Evolutionary conservation across 2,797 vertebrate genomes (phyloP), one percentile per base, ranked within the genome.

Genomic region (Neomorphus geoffroyi): DNA sequence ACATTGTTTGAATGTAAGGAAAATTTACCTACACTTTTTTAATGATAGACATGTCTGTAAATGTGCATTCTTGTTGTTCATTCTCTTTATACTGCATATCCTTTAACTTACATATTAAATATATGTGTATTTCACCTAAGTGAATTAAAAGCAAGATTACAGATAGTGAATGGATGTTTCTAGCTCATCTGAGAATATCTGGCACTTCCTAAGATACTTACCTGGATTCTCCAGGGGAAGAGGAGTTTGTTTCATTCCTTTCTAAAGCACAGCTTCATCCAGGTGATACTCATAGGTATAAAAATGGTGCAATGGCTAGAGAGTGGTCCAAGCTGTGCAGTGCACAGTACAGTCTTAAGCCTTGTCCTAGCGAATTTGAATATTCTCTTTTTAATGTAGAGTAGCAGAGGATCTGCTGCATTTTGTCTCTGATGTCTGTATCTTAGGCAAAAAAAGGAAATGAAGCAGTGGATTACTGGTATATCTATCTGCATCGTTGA

Each of bases 71-170:
- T 96, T 39, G 51, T 87, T 84, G 56, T 77, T 95, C 30, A 84
- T 88, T 92, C 80, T 81, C 26, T 81, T 75, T 88, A 70, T 7
- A 60, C 22, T 28, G 90, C 32, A 37, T 88, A 64, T 62, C 71
- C 86, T 95, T 96, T 93, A 90, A 66, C 33, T 84, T 37, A 18
- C 11, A 24, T 80, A 57, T 93, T 90, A 85, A 86, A 90, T 86
- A 24, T 24, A 48, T 12, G 5, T 48, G 57, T 54, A 86, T 92
- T 84, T 91, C 56, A 66, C 3, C 24, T 46, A 64, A 82, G 56
- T 84, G 58, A 92, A 86, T 90, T 91, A 96, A 94, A 93, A 91
- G 48, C 32, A 79, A 19, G 46, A 70, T 71, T 73, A 93, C 92
- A 88, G 57, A 62, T 18, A 84, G 19, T n/a, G 71, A 93, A 85